phyloP scores from a whole-genome alignment of 2,888 invertebrate species.

The Orchesella flavescens region DNA sequence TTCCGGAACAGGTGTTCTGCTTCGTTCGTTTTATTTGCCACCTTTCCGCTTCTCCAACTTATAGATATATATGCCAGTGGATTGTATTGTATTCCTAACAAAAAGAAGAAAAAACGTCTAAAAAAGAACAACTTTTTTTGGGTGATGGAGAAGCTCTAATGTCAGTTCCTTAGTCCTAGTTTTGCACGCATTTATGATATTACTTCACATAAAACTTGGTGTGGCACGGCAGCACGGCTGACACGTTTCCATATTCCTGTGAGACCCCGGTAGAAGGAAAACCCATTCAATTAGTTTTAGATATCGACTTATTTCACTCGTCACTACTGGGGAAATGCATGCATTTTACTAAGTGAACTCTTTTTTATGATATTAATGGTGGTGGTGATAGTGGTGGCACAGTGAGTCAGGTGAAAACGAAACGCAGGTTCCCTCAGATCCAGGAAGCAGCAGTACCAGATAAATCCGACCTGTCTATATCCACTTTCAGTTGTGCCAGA shows the following conservation, averaged over 20 bases:
- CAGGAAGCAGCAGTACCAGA: constrained; percentile 37
- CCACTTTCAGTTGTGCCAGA: constrained; percentile 11
- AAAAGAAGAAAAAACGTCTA: neutral
- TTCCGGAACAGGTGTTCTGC: constrained; percentile 61
- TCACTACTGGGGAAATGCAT: constrained; percentile 14
- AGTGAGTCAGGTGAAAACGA: constrained; percentile 53
- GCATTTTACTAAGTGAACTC: constrained; percentile 51
- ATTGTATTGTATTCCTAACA: neutral
- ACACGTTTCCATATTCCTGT: constrained; percentile 34
- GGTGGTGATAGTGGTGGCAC: constrained; percentile 34
- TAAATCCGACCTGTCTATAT: too few relatives aligned
- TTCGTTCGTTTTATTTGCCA: constrained; percentile 56
- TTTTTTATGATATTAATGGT: constrained; percentile 42
- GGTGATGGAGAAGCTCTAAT: constrained; percentile 6
- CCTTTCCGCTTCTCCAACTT: constrained; percentile 3
- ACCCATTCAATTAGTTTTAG: constrained; percentile 59
- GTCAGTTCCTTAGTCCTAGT: neutral
- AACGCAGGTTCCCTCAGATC: constrained; percentile 48
- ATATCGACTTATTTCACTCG: constrained; percentile 45
- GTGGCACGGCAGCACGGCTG: neutral
- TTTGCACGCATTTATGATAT: constrained; percentile 5
- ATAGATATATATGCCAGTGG: too few relatives aligned
- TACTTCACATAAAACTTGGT: constrained; percentile 19
- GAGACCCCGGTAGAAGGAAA: constrained; percentile 48
- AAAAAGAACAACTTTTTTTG: neutral